Conservation (phyloP, 2,113 vertebrate genomes). For the Mesembrinibis cayennensis region DNA sequence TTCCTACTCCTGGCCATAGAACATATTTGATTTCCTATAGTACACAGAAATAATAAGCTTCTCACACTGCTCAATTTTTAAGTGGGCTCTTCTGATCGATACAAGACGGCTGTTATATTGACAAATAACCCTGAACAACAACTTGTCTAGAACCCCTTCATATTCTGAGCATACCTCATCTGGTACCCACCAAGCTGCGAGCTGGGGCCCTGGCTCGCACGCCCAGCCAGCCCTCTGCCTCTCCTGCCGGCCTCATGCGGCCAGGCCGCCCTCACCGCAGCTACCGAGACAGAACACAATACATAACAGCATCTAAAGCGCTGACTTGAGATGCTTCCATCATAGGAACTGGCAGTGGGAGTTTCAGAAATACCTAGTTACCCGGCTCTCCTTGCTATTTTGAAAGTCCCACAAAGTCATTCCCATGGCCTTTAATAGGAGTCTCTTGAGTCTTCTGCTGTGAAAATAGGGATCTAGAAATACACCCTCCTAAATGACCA, state of each 20-base stretch:
- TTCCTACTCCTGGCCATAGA: not conserved
- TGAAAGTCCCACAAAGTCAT: conserved; percentile 48
- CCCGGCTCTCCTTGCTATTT: not conserved
- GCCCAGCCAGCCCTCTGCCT: not conserved
- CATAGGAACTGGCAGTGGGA: conserved; percentile 35
- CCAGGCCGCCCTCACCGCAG: not conserved
- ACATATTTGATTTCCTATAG: not conserved
- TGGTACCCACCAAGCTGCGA: rapidly evolving
- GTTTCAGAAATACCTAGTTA: not conserved
- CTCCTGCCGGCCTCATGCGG: rapidly evolving
- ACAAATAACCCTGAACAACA: not conserved
- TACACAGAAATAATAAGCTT: not conserved
- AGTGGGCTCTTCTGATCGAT: not conserved
- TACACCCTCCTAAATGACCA: conserved; percentile 21
- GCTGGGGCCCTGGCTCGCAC: rapidly evolving
- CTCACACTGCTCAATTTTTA: not conserved
- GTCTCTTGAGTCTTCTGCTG: conserved; percentile 12
- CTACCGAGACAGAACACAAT: not conserved
- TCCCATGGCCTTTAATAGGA: conserved; percentile 63
- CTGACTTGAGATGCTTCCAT: conserved; percentile 29
- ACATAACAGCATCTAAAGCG: not conserved
- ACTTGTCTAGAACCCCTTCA: not conserved
- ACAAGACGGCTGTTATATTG: rapidly evolving
- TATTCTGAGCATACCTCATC: not conserved
- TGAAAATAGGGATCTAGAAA: not conserved